Evolutionary conservation across 2,888 invertebrate genomes (phyloP).

Genomic region (Lucinisca nassula): DNA sequence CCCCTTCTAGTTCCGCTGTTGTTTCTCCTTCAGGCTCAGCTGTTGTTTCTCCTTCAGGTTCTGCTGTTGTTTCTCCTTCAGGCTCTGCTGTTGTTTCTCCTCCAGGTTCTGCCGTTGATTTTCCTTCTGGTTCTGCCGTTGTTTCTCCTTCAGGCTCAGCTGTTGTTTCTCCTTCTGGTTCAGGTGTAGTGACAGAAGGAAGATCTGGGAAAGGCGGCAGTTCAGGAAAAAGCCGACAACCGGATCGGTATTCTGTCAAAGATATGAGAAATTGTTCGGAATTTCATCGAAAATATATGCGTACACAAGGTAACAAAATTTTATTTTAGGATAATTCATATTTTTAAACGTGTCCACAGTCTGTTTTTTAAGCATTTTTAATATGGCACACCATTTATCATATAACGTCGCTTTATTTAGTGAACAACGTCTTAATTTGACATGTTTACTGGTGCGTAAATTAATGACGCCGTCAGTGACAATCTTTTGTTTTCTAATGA

Average conservation of each 20-base stretch:
- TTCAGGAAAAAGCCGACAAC: slow-evolving; percentile 66
- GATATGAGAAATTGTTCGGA: too few species aligned
- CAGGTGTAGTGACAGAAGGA: slow-evolving; percentile 12
- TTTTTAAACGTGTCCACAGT: too few species aligned
- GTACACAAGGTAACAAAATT: too few species aligned
- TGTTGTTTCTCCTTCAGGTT: slow-evolving; percentile 77
- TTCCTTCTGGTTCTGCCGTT: slow-evolving; percentile 85
- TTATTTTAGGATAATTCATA: too few species aligned
- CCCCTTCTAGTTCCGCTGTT: slow-evolving; percentile 30
- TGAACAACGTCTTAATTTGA: too few species aligned
- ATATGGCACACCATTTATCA: too few species aligned
- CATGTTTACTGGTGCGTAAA: too few species aligned
- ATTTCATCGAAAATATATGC: too few species aligned
- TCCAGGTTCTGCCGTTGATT: slow-evolving; percentile 77
- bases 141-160: slow-evolving; percentile 87
- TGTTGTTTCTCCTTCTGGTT: slow-evolving; percentile 49
- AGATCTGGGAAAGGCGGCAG: slow-evolving; percentile 16
- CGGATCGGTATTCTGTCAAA: slow-evolving; percentile 66
- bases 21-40: slow-evolving; percentile 18
- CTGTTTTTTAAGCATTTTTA: too few species aligned
- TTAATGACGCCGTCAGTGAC: too few species aligned
- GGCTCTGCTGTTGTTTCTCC: slow-evolving; percentile 80
- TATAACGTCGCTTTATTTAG: too few species aligned
- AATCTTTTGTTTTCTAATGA: too few species aligned
- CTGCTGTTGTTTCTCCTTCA: slow-evolving; percentile 83